Conservation (phyloP, 2,888 invertebrate species). For the Drosophila lacicola region DNA sequence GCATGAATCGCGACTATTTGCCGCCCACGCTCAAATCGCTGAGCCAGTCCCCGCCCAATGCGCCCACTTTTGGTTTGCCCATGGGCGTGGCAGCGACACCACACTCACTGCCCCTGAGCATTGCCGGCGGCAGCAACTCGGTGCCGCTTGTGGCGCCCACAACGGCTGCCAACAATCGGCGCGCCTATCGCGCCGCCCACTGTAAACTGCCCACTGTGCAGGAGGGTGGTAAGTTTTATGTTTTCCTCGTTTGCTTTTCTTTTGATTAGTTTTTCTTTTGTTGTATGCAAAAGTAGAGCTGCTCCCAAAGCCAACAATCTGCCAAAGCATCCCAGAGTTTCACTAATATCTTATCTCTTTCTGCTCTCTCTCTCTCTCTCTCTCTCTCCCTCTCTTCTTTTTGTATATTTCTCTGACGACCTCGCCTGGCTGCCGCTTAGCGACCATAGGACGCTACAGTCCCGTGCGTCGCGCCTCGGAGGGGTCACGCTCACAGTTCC, state of each 20-base stretch:
- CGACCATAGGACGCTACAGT: slow-evolving; percentile 89
- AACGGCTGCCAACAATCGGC: slow-evolving; percentile 75
- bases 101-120: slow-evolving; percentile 50
- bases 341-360: slow-evolving; percentile 27
- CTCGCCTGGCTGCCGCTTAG: slow-evolving; percentile 48
- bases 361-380: not conserved
- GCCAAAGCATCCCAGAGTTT: not conserved
- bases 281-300: too few species aligned
- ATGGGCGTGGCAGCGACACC: slow-evolving; percentile 45
- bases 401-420: not conserved
- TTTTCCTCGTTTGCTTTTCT: slow-evolving; percentile 5
- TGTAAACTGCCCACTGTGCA: slow-evolving; percentile 89
- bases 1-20: slow-evolving; percentile 93
- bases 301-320: too few species aligned
- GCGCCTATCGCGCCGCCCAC: slow-evolving; percentile 79
- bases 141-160: slow-evolving; percentile 68
- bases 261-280: too few species aligned
- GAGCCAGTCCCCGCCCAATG: slow-evolving; percentile 82
- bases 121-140: slow-evolving; percentile 54
- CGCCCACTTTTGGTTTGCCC: slow-evolving; percentile 48
- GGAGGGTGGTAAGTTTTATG: slow-evolving; percentile 88
- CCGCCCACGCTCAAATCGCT: slow-evolving; percentile 87
- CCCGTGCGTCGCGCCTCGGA: slow-evolving; percentile 96
- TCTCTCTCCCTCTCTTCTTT: not conserved
- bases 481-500: slow-evolving; percentile 86